phyloP scores from a whole-genome alignment of 1,140 invertebrate genomes.

The Atta cephalotes region DNA sequence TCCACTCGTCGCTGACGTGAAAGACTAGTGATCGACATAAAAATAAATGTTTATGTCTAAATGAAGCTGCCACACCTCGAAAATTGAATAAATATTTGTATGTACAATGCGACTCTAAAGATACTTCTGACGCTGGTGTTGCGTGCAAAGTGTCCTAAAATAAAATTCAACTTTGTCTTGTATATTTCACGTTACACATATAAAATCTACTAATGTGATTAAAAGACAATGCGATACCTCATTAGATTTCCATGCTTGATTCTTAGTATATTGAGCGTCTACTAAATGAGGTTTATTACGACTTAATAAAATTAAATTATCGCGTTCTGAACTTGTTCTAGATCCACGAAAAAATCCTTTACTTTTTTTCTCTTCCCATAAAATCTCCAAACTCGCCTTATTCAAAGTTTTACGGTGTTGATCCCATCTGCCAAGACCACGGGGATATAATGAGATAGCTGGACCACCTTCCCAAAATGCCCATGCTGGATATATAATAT shows the following conservation, averaged over 20 bases:
- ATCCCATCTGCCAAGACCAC: constrained; percentile 97
- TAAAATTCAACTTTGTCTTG: constrained; percentile 55
- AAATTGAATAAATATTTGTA: constrained; percentile 99
- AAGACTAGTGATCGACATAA: constrained; percentile 97
- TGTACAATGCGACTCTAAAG: constrained; percentile 96
- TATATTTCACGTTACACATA: not conserved
- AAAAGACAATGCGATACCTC: constrained; percentile 85
- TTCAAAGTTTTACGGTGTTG: constrained; percentile 91
- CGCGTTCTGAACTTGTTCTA: constrained; percentile 95
- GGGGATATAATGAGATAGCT: constrained; percentile 96
- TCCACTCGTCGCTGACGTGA: constrained; percentile 97
- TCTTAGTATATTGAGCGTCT: constrained; percentile 98
- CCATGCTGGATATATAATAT: constrained; percentile 99
- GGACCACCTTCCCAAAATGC: constrained; percentile 99
- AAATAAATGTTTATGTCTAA: constrained; percentile 98
- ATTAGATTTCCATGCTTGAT: constrained; percentile 99
- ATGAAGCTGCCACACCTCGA: constrained; percentile 98
- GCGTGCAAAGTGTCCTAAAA: constrained; percentile 94
- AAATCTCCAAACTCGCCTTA: constrained; percentile 88
- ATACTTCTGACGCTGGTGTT: constrained; percentile 94
- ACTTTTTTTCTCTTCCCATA: constrained; percentile 92
- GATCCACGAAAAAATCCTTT: constrained; percentile 97
- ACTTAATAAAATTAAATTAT: constrained; percentile 95
- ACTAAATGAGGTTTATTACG: constrained; percentile 92
- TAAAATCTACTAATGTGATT: not conserved